Evolutionary conservation across 1,140 invertebrate species (phyloP).

Genomic region (Prorops nasuta): DNA sequence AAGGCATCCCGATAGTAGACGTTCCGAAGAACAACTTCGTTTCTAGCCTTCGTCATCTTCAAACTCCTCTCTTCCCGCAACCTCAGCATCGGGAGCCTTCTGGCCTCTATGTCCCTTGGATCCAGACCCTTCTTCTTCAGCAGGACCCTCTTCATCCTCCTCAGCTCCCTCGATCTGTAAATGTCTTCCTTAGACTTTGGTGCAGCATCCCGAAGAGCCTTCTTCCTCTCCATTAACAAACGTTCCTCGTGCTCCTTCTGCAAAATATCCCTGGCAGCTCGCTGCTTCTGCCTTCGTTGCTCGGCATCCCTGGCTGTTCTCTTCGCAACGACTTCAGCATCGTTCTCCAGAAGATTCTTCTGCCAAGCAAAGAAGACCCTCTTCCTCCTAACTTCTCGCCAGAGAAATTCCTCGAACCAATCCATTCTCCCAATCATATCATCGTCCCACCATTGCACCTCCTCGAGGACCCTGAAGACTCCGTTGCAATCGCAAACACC

Average conservation of each 20-base stretch:
- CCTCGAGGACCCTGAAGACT: conserved; percentile 26
- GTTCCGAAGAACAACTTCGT: conserved; percentile 13
- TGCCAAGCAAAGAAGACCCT: conserved; percentile 38
- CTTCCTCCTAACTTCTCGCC: conserved; percentile 37
- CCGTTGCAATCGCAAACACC: conserved; percentile 33
- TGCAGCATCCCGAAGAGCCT: conserved; percentile 26
- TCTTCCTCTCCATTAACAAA: conserved; percentile 26
- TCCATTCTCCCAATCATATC: conserved; percentile 28
- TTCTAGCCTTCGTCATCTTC: conserved; percentile 39
- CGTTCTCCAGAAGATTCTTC: conserved; percentile 27
- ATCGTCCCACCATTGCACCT: conserved; percentile 6
- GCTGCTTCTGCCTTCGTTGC: conserved; percentile 26
- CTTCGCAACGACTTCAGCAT: conserved; percentile 23
- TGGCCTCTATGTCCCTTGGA: conserved; percentile 41
- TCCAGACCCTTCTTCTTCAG: conserved; percentile 49
- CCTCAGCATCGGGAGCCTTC: conserved; percentile 45
- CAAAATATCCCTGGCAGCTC: conserved; percentile 29
- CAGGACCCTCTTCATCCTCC: conserved; percentile 45
- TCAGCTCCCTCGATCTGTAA: conserved; percentile 42
- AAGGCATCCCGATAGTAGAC: conserved; percentile 19
- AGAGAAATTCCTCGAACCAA: conserved; percentile 41
- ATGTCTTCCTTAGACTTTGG: conserved; percentile 40
- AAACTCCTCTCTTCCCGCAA: conserved; percentile 41
- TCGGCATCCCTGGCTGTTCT: conserved; percentile 25
- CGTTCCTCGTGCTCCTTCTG: conserved; percentile 33